Base-by-base conservation (phyloP, 2,888 invertebrate genomes). In the Yponomeuta cagnagella region DNA sequence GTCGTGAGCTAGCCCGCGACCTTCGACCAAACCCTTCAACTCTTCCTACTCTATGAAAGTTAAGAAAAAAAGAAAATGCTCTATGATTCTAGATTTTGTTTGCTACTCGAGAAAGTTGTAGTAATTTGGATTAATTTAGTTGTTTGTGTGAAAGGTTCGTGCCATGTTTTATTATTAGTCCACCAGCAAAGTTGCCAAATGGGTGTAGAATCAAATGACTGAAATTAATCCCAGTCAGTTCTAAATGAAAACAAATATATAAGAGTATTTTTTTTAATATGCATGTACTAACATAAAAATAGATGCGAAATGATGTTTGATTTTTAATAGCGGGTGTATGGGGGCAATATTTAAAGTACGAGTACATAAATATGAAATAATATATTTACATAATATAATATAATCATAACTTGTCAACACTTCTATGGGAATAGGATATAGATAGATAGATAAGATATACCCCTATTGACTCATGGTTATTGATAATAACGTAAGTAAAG, bases 1-100 rank as follows among this genome's bases (percentile, higher is more conserved):
- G 70, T 73, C 73, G 73, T 72, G 73, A 73, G 65, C 15, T 4
- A 9, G 23, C 23, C 52, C 52, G 10, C 43, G 37, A 31, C 33
- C 67, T 68, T 48, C 67, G 43, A 33, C 67, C 52, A 58, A 58
- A 58, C 48, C 15, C 67, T 68, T 48, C 48, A 15, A 33, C 43
- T 23, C 43, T 68, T 68, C 68, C 68, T 68, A 10, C 48, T 68
- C 9, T 12, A 48, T 12, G 52, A 52, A 52, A 52, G 23, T 68
- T 48, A 48, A 48, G n/a, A 31, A 64, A 31, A 31, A 64, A 64
- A 10, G 5, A 64, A 23, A 30, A 64, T 15, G 1, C 15, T 15
- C 12, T 58, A 2, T 58, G 52, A 15, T 58, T 12, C 52, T 15
- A 58, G 4, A 58, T 58, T 58, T 12, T 5, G 15, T 58, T 58